Base-by-base conservation (phyloP, 2,113 vertebrate species). In the Piprites chloris region DNA sequence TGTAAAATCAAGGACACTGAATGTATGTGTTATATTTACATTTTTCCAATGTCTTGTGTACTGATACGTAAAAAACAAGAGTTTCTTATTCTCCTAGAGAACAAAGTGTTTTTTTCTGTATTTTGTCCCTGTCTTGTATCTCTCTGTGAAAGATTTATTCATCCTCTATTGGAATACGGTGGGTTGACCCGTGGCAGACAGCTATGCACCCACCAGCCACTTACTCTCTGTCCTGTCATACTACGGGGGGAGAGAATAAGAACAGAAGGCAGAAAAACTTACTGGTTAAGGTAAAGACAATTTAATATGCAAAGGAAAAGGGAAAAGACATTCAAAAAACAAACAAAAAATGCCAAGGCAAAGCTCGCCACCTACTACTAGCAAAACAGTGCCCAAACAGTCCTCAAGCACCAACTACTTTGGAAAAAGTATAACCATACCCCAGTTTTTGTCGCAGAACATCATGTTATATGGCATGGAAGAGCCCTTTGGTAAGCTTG, bases 361-460 rank as follows among this genome's bases (percentile, higher is more conserved):
- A 24, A n/a, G 3, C 4, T 65, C 1, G 0, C 14, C 9, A 69
- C 11, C 4, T 37, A n/a, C 30, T 37, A 32, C 9, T 8, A 33
- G 23, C 3, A 86, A 75, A 72, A 6, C 10, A 85, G 9, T 5
- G 2, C 14, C 30, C 20, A 66, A 22, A 37, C 6, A 27, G 3
- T 24, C 32, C 53, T 30, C 47, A 72, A 35, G 27, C 2, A 52
- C 33, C 33, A 19, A 32, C 16, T 37, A 9, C 20, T 84, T 72
- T 26, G 18, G 24, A 44, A 84, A 84, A 89, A 67, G n/a, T n/a
- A n/a, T n/a, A n/a, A 59, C 0, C 28, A 16, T 5, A 1, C 1
- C 30, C 3, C 2, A 35, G 27, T 33, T 76, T 83, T 68, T 68
- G 28, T 23, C 61, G 15, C 16, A 63, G 33, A 84, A 35, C 35